These are phyloP conservation scores for Achlya flavicornis DNA, from an alignment of 2,888 invertebrate species.

Conservation along the genomic window DNA sequence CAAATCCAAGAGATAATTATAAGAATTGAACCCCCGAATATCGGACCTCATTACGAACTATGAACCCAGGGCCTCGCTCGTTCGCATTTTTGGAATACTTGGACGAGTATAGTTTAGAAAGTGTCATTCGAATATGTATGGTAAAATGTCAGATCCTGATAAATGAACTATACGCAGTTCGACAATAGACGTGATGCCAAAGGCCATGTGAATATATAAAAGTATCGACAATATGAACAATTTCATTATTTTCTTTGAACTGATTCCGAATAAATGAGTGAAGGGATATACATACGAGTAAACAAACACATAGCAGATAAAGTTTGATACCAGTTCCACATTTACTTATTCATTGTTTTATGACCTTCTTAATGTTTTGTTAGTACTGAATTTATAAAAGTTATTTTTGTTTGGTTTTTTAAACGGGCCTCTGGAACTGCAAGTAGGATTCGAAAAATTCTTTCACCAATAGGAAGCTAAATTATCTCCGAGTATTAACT, in stretches of 20 bases:
- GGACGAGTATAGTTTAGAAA: slow-evolving; percentile 44
- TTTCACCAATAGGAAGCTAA: too few relatives aligned
- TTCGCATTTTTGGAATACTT: slow-evolving; percentile 49
- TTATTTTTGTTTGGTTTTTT: too few relatives aligned
- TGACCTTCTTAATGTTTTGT: too few relatives aligned
- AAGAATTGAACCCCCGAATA: slow-evolving; percentile 40
- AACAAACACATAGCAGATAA: too few relatives aligned
- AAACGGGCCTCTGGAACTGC: too few relatives aligned
- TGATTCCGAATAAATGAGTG: slow-evolving; percentile 37
- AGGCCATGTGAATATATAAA: slow-evolving; percentile 66
- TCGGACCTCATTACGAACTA: slow-evolving; percentile 27
- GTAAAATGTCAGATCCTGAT: slow-evolving; percentile 61
- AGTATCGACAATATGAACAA: slow-evolving; percentile 54
- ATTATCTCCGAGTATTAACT: too few relatives aligned
- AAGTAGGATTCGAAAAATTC: too few relatives aligned
- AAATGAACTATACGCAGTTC: slow-evolving; percentile 71
- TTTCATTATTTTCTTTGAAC: slow-evolving; percentile 50
- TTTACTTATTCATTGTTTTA: too few relatives aligned
- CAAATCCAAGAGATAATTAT: slow-evolving; percentile 19
- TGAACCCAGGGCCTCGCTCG: slow-evolving; percentile 34
- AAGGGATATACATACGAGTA: too few relatives aligned
- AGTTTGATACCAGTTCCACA: too few relatives aligned
- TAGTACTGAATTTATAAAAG: not conserved
- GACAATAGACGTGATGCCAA: slow-evolving; percentile 58
- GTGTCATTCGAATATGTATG: slow-evolving; percentile 57